These are phyloP conservation scores for Hemiscyllium ocellatum DNA, from an alignment of 2,113 vertebrate genomes.

Conservation along the genomic window DNA sequence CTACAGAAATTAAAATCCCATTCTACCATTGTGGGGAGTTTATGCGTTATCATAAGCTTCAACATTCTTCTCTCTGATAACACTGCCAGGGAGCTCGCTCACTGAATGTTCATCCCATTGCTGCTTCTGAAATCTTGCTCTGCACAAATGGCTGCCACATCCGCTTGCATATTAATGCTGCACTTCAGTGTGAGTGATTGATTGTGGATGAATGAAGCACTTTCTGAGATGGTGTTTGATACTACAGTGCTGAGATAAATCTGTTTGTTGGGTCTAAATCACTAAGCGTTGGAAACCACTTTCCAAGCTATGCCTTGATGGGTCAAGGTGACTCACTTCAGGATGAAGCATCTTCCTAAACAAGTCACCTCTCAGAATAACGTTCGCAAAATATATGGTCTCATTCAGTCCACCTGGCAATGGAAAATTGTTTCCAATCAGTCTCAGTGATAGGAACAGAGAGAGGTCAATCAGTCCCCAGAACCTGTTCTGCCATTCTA, in stretches of 20 bases:
- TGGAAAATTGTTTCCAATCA: not conserved
- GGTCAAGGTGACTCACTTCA: not conserved
- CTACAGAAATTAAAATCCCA: not conserved
- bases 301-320: not conserved
- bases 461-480: not conserved
- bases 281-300: not conserved
- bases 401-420: not conserved
- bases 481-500: not conserved
- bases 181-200: not conserved
- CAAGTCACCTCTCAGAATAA: not conserved
- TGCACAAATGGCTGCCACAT: not conserved
- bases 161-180: not conserved
- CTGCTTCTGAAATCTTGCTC: not conserved
- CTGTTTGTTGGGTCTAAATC: not conserved
- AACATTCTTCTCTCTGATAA: not conserved
- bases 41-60: not conserved
- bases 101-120: not conserved
- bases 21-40: not conserved
- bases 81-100: not conserved
- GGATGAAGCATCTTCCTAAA: not conserved
- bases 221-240: not conserved
- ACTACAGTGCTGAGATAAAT: not conserved
- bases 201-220: not conserved
- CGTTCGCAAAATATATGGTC: not conserved
- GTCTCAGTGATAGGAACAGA: not conserved